phyloP scores from a whole-genome alignment of 2,888 invertebrate genomes.

The Phengaris alcon region DNA sequence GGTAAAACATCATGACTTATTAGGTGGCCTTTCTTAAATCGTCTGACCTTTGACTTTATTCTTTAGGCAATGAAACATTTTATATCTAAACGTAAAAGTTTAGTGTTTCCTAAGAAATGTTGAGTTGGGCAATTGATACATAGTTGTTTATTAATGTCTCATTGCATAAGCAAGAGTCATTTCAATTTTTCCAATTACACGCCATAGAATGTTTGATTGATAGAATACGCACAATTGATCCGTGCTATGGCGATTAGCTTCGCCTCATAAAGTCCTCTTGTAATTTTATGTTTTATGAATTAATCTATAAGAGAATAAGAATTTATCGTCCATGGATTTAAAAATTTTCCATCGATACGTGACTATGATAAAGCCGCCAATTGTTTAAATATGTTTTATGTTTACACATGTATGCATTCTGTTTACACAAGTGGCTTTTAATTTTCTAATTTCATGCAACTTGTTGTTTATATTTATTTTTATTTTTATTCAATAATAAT shows the following conservation, averaged over 20 bases:
- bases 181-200: neutral
- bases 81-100: slow-evolving; percentile 9
- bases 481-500: neutral
- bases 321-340: too few relatives aligned
- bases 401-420: too few relatives aligned
- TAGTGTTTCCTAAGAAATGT: slow-evolving; percentile 13
- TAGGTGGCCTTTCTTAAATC: slow-evolving; percentile 13
- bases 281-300: neutral
- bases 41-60: neutral
- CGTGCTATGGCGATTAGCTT: neutral
- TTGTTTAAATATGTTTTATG: too few relatives aligned
- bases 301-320: too few relatives aligned
- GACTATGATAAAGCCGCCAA: too few relatives aligned
- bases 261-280: neutral
- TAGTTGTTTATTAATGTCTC: neutral
- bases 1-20: slow-evolving; percentile 18
- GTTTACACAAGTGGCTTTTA: too few relatives aligned
- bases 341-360: too few relatives aligned
- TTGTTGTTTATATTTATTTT: neutral
- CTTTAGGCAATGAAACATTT: neutral
- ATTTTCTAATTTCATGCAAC: neutral
- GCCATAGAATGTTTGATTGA: neutral
- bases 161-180: neutral
- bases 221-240: neutral
- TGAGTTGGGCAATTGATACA: neutral